phyloP scores from a whole-genome alignment of 2,888 invertebrate species.

The Hemithea aestivaria region DNA sequence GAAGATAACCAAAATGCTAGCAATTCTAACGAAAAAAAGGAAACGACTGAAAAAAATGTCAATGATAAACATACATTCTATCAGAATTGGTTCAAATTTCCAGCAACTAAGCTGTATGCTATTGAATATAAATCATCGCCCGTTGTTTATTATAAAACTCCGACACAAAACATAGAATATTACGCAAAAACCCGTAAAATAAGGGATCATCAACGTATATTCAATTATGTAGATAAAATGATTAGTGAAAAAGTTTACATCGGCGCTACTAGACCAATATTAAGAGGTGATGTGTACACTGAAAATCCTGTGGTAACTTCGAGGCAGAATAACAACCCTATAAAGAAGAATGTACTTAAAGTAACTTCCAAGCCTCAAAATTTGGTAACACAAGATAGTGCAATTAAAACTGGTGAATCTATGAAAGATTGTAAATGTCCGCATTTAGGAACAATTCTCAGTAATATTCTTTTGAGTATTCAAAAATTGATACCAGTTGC shows the following conservation, averaged over 20 bases:
- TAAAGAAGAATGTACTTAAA: background rate
- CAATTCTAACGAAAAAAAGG: slow-evolving; percentile 30
- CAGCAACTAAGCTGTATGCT: slow-evolving; percentile 41
- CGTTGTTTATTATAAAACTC: slow-evolving; percentile 42
- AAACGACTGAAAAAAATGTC: slow-evolving; percentile 38
- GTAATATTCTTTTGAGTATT: slow-evolving; percentile 40
- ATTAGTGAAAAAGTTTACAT: slow-evolving; percentile 44
- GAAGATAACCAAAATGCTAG: slow-evolving; percentile 44
- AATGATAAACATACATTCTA: slow-evolving; percentile 44
- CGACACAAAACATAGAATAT: slow-evolving; percentile 55
- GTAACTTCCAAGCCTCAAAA: background rate
- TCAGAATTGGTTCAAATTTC: slow-evolving; percentile 44
- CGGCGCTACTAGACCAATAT: slow-evolving; percentile 33
- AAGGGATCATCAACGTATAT: slow-evolving; percentile 55
- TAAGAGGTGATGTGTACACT: slow-evolving; percentile 24
- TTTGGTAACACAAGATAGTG: background rate
- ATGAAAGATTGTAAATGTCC: slow-evolving; percentile 55
- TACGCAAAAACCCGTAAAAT: slow-evolving; percentile 57
- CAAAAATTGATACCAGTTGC: slow-evolving; percentile 35
- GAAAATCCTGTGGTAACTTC: slow-evolving; percentile 15
- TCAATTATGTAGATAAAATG: slow-evolving; percentile 62
- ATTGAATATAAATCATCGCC: slow-evolving; percentile 55
- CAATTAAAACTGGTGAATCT: background rate
- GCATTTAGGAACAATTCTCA: slow-evolving; percentile 33
- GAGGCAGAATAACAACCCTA: background rate